Evolutionary conservation across 2,888 invertebrate species (phyloP), one percentile per base, ranked within the genome.

Genomic region (Ctenicera cuprea): DNA sequence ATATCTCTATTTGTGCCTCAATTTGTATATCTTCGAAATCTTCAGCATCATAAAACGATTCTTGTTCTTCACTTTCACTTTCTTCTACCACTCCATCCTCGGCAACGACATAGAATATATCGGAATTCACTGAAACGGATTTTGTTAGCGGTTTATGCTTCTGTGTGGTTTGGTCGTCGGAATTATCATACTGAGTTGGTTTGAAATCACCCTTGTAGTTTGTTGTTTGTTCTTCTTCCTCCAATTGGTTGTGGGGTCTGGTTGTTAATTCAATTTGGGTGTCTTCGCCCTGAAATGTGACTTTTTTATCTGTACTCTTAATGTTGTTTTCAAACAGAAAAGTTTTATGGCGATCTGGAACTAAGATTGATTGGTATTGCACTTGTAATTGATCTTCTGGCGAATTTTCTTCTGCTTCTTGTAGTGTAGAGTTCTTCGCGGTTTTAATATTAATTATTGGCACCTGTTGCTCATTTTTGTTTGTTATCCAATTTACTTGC

Each of bases 1-100:
- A 2, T 14, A 50, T 20, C 8, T 50, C 50, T 50, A 18, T 12
- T 50, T 50, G 50, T 22, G 22, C 16, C 5, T 50, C 50, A 4
- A n/a, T 33, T 33, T 33, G 8, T 33, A 33, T 5, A 20, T 20
- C 50, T n/a, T 54, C 54, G 26, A 26, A 62, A 11, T 45, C 43
- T 38, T 26, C 16, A 11, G 64, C 64, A 30, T 64, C 64, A 33
- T 33, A 64, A 9, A 64, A 64, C 7, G 14, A n/a, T 20, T 63
- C 62, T 22, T 63, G 64, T n/a, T 59, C 59, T 14, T 62, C 62
- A 26, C 7, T 26, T 62, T 45, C 64, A 14, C 14, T 64, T 5
- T 50, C 64, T 12, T 48, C 45, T 11, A n/a, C 12, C 20, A 1
- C 11, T 11, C n/a, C 20, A 20, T 59, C 38, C 1, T 37, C 16